These are phyloP conservation scores for Pterocles orientalis DNA, from an alignment of 2,113 vertebrate species.

Conservation along the genomic window DNA sequence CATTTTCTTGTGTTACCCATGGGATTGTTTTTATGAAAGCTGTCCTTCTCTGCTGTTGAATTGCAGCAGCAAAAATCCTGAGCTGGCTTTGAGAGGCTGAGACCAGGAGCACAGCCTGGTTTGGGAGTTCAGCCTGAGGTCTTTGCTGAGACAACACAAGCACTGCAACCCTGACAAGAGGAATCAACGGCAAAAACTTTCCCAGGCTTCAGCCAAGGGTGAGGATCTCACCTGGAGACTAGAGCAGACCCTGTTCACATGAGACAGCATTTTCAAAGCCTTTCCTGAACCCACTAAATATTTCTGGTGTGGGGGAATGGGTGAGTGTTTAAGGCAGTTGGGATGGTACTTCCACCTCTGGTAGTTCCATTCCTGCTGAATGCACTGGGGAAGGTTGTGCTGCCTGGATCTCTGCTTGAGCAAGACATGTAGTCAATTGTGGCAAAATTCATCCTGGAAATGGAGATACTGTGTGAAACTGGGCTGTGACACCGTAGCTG, in stretches of 20 bases:
- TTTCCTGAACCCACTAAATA: background rate
- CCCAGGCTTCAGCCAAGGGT: background rate
- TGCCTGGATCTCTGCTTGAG: background rate
- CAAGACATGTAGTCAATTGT: background rate
- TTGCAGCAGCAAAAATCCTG: background rate
- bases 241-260: background rate
- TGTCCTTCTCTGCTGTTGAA: accelerated
- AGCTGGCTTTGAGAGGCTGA: background rate
- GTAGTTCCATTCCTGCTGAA: background rate
- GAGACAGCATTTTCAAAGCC: background rate
- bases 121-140: accelerated
- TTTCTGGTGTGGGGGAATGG: background rate
- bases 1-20: background rate
- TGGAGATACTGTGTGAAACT: background rate
- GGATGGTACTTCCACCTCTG: background rate
- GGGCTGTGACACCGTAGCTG: background rate
- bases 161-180: background rate
- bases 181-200: background rate
- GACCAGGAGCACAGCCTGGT: background rate
- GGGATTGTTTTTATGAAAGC: background rate
- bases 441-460: conserved; percentile 6
- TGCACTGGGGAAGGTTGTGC: background rate
- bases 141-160: background rate
- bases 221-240: background rate
- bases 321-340: background rate